A percentile compares a stretch with the other conserved stretches of the same genome.
Conservation (phyloP, 2,888 invertebrate species). For the Steromphala cineraria region DNA sequence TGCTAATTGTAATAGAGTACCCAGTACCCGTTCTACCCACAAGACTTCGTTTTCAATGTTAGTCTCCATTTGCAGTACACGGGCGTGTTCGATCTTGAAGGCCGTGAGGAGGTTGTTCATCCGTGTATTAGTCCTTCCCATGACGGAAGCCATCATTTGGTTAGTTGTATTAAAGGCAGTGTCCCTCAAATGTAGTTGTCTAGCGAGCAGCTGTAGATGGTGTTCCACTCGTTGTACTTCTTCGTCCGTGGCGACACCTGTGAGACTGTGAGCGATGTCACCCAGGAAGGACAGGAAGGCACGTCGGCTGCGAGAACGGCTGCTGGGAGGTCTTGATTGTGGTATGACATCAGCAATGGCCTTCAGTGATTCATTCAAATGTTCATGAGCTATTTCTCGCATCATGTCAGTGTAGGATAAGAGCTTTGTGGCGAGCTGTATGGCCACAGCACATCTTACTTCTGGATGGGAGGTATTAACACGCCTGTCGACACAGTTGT, state of each 20-base stretch:
- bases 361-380: too few relatives aligned
- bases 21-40: background rate
- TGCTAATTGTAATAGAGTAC: background rate
- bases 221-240: background rate
- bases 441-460: too few relatives aligned
- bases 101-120: background rate
- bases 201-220: background rate
- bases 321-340: background rate
- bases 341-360: background rate
- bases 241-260: background rate
- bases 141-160: background rate
- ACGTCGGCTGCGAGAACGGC: background rate
- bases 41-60: background rate
- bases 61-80: background rate
- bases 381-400: too few relatives aligned
- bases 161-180: background rate
- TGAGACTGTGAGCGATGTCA: background rate
- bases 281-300: background rate
- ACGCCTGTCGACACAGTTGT: too few relatives aligned
- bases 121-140: background rate
- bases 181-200: background rate
- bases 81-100: background rate
- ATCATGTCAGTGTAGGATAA: too few relatives aligned
- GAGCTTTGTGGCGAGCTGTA: too few relatives aligned
- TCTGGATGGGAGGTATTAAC: too few relatives aligned